phyloP scores from a whole-genome alignment of 2,113 vertebrate genomes.

The Pteropus alecto region DNA sequence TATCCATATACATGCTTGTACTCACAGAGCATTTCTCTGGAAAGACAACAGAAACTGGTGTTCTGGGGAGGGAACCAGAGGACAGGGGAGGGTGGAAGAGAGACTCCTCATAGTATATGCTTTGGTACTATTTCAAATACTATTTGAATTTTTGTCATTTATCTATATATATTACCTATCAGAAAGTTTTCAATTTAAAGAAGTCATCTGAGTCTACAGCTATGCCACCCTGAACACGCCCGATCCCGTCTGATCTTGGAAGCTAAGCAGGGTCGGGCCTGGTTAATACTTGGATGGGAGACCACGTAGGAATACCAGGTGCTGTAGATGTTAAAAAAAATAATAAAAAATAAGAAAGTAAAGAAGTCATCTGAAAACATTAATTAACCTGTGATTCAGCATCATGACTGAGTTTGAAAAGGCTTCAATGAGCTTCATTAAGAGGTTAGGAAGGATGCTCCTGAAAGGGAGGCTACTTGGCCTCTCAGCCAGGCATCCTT shows the following conservation, averaged over 20 bases:
- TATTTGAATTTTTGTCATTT: not conserved
- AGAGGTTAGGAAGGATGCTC: not conserved
- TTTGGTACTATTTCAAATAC: not conserved
- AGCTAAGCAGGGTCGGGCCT: too few species aligned
- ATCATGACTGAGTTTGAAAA: not conserved
- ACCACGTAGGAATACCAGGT: too few species aligned
- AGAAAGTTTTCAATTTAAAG: not conserved
- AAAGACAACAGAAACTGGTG: not conserved
- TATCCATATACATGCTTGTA: accelerated
- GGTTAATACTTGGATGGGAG: too few species aligned
- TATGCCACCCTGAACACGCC: too few species aligned
- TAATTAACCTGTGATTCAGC: not conserved
- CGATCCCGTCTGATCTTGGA: too few species aligned
- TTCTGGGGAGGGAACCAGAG: not conserved
- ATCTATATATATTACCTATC: not conserved
- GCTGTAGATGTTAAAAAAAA: too few species aligned
- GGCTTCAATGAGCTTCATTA: not conserved
- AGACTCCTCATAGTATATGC: not conserved
- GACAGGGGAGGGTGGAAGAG: not conserved
- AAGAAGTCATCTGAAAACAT: not conserved
- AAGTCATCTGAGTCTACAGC: not conserved
- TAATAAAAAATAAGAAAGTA: not conserved
- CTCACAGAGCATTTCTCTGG: not conserved
- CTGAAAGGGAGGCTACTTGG: not conserved
- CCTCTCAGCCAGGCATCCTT: too few species aligned